Base-by-base conservation (phyloP, 2,888 invertebrate genomes). In the Amphipoea oculea region DNA sequence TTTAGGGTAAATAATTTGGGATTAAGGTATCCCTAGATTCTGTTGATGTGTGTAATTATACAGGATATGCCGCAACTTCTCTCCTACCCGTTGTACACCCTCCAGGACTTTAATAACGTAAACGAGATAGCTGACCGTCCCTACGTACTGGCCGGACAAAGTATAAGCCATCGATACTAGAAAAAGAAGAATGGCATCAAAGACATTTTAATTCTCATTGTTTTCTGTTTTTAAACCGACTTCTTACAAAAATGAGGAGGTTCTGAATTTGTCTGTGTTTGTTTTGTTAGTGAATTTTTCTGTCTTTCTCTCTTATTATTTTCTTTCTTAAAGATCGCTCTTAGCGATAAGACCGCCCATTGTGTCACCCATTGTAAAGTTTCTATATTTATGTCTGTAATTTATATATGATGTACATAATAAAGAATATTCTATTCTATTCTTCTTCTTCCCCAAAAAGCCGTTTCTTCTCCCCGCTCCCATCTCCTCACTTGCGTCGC, bases 401-500 rank as follows among this genome's bases (percentile, higher is more conserved):
- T n/a, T n/a, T n/a, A n/a, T n/a, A n/a, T n/a, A n/a, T n/a, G n/a
- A n/a, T n/a, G n/a, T n/a, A n/a, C n/a, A n/a, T n/a, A n/a, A n/a
- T n/a, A n/a, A n/a, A n/a, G n/a, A n/a, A n/a, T n/a, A n/a, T n/a
- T n/a, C n/a, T n/a, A n/a, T n/a, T n/a, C n/a, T n/a, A n/a, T n/a
- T n/a, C n/a, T 14, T 17, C 12, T n/a, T 73, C 73, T 68, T 42
- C 17, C 1, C 36, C 9, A 74, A 51, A n/a, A 40, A 17, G 2
- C 2, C 0, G 29, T n/a, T 60, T 40, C 17, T 79, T 62, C 0
- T 20, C 12, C 4, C 23, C 84, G 85, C 87, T 74, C 7, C 0
- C 0, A 36, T 29, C 74, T 75, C 42, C 1, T 74, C 7, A 54
- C 77, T 72, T 63, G 73, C 29, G 17, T 29, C 66, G 4, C 14